Evolutionary conservation across 2,888 invertebrate species (phyloP).

Genomic region (Copidosoma aretas): DNA sequence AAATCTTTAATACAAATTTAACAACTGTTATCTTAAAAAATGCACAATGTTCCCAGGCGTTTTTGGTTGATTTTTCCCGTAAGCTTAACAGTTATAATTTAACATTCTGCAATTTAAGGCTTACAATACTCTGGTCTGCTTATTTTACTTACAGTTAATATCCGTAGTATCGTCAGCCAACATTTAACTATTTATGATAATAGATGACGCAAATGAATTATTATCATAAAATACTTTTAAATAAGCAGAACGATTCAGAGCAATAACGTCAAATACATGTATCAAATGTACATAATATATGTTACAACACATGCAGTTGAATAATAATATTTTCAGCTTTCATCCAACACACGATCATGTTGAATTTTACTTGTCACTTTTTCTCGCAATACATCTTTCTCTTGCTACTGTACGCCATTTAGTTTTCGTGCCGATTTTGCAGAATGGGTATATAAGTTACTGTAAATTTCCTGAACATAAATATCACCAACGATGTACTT

Average conservation of each 20-base stretch:
- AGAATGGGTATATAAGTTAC: conserved; percentile 54
- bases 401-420: too few species aligned
- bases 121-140: conserved; percentile 7
- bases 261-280: conserved; percentile 23
- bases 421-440: conserved; percentile 51
- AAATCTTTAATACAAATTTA: background rate
- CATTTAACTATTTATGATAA: background rate
- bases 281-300: conserved; percentile 15
- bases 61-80: conserved; percentile 36
- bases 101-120: conserved; percentile 48
- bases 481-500: conserved; percentile 43
- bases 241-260: conserved; percentile 35
- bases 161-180: background rate
- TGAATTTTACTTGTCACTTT: conserved; percentile 22
- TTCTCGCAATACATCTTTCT: too few species aligned
- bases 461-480: conserved; percentile 54
- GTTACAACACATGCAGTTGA: conserved; percentile 38
- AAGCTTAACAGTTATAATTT: conserved; percentile 28
- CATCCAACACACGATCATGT: conserved; percentile 28
- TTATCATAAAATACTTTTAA: conserved; percentile 22
- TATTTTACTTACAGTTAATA: conserved; percentile 23
- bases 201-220: background rate
- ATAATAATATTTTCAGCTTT: conserved; percentile 34
- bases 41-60: background rate
- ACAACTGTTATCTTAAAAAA: too few species aligned